Evolutionary conservation across 2,797 vertebrate genomes (phyloP), one percentile per base, ranked within the genome.

Genomic region (Pipistrellus pipistrellus): DNA sequence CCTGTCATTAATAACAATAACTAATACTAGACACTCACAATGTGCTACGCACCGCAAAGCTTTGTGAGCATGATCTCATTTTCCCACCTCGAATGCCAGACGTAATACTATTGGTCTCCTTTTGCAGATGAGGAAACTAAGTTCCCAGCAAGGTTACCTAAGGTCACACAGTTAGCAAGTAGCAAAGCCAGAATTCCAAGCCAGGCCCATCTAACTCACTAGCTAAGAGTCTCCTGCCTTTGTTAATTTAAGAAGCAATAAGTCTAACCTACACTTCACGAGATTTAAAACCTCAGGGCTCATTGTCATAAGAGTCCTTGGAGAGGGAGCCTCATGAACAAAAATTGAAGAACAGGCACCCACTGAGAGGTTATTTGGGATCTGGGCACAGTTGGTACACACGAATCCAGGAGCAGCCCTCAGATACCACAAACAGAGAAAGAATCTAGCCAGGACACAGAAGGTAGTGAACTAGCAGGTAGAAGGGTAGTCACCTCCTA

Each of bases 151-250:
- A 90, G 21, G n/a, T 57, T 75, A 88, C 9, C 69, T 84, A 77
- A 72, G 17, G 35, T 53, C 46, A 90, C 68, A 95, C n/a, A 72
- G 69, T 73, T 59, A 89, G 32, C 85, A 95, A 86, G 48, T 14
- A 76, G 23, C 53, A 75, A 87, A 91, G 35, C 27, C 51, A 90
- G 27, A 93, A 95, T 88, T 90, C 59, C 46, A 97, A 35, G 6
- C 87, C 44, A 81, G 41, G 12, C 77, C 46, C 44, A 8, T 48
- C 59, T 64, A 72, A 80, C 85, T 88, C 73, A 30, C 82, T 64
- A 76, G 68, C 48, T 35, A 76, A 55, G 5, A 73, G 35, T 84
- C 76, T 80, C 59, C 62, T 85, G 82, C 75, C 53, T 78, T 71
- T 10, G 2, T 88, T 87, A 59, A 86, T 55, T 66, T 77, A 59